Base-by-base conservation (phyloP, 1,140 invertebrate genomes). In the Drosophila hydei region DNA sequence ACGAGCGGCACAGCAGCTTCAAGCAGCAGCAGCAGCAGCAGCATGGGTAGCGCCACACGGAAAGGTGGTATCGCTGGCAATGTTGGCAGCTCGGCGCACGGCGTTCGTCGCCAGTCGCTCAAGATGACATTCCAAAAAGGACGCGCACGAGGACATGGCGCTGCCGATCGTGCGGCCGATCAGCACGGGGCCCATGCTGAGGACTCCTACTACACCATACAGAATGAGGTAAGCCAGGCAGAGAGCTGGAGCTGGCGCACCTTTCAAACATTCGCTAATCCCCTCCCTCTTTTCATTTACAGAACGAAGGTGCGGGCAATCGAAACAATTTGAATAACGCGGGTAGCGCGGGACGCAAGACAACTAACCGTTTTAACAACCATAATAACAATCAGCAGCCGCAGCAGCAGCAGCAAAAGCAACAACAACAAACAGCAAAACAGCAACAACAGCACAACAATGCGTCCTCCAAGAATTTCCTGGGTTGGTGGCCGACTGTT, bases 61-160 rank as follows among this genome's bases (percentile, higher is more conserved):
- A 90, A 84, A 19, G 80, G 33, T 38, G 43, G 67, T 0, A 64
- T 64, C 38, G 50, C 55, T 18, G 43, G 42, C 50, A 38, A 33
- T 14, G 52, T 27, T 16, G 40, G 45, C 45, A 59, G 67, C 48
- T 67, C 93, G 56, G 95, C 95, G 27, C 91, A 94, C 93, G 60
- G 93, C 93, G 33, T 80, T 1, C 84, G 90, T 14, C 93, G 95
- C 42, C 95, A 94, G 63, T 94, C 95, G 0, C 90, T 96, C 47
- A 96, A 96, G 83, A 96, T 96, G 95, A 95, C 96, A 47, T 94
- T 96, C 85, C 96, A 96, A 87, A 96, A 96, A 83, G 94, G 94
- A 59, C 94, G 95, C 60, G 92, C 92, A 2, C 92, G 94, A 11
- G 93, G 93, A 5, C 93, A 93, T 54, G 92, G 92, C 12, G 94